Base-by-base conservation (phyloP, 2,113 vertebrate species). In the Coptodon rendalli region DNA sequence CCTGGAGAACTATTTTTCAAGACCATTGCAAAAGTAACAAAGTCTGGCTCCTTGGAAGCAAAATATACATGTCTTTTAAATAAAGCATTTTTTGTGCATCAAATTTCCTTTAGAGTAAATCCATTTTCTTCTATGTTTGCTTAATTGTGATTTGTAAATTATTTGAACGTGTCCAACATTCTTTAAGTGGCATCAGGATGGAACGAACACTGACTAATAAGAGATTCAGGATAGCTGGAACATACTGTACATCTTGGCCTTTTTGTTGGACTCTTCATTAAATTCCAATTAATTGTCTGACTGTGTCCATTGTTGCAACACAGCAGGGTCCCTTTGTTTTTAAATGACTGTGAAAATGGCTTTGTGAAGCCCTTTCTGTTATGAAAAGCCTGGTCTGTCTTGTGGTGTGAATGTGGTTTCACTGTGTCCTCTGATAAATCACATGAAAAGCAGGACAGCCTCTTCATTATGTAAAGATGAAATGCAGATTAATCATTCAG, bases 351-450 rank as follows among this genome's bases (percentile, higher is more conserved):
- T 84, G 82, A 86, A 86, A 80, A 27, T 81, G 63, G n/a, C 76
- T 79, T 80, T n/a, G 34, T 54, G n/a, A 81, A 68, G 63, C 63
- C 24, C 38, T 4, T n/a, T 29, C 80, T 84, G 83, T 80, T 89
- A 13, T 83, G 34, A 86, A 84, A 81, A 87, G 57, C 45, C 27
- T 24, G 71, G 12, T 83, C 6, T 22, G 83, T 40, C 85, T 86
- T 85, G 83, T 89, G 87, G 71, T 80, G 45, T 40, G 45, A 89
- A 59, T 90, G 89, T 84, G 91, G 73, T 91, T 92, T 89, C 19
- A 10, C 34, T 81, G 24, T 11, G 40, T 22, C 83, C 66, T 88
- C 79, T 84, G 83, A 88, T 85, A 59, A 90, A 91, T 92, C 93
- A 93, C 89, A 92, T 89, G 82, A 91, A 92, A 68, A 40, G 7